Conservation (phyloP, 2,797 vertebrate genomes). For the Muscicapa striata region DNA sequence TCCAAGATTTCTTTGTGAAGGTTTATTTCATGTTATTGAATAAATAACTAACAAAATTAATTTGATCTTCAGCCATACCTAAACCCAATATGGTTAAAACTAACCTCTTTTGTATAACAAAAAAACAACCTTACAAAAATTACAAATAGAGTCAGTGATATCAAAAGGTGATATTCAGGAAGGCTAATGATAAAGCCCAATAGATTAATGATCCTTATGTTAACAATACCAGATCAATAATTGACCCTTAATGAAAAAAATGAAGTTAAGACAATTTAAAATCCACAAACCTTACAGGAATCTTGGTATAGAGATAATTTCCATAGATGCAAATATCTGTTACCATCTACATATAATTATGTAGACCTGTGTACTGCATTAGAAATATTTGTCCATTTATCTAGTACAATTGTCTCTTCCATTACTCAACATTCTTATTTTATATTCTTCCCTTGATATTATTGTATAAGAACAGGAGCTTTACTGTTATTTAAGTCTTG, state of each 20-base stretch:
- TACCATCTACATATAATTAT: background rate
- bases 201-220: background rate
- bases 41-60: background rate
- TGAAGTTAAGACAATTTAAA: background rate
- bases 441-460: background rate
- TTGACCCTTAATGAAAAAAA: background rate
- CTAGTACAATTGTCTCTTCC: background rate
- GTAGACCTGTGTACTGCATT: background rate
- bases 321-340: background rate
- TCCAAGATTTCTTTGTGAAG: background rate
- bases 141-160: background rate
- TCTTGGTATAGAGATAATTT: background rate
- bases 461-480: background rate
- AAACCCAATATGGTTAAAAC: background rate
- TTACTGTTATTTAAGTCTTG: background rate
- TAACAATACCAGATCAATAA: background rate
- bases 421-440: background rate
- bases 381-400: background rate
- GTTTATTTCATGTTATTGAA: background rate
- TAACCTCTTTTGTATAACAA: background rate
- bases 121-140: background rate
- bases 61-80: background rate
- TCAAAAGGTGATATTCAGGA: background rate
- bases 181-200: background rate
- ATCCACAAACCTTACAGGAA: background rate